Base-by-base conservation (phyloP, 1,140 invertebrate species). In the Drosophila pachea region DNA sequence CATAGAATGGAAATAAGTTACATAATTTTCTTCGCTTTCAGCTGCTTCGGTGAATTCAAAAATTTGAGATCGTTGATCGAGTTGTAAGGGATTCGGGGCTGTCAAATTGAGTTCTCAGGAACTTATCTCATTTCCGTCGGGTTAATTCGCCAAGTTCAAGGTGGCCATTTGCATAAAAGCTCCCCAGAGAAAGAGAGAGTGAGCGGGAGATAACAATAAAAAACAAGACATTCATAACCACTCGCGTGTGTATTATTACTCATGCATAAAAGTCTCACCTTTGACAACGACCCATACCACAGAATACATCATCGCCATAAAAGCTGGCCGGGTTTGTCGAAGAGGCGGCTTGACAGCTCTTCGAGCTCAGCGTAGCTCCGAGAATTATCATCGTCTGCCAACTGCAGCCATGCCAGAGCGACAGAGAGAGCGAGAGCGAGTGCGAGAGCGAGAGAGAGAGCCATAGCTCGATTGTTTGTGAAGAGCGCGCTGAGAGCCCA, bases 191-290 rank as follows among this genome's bases (percentile, higher is more conserved):
- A 14, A 22, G 2, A 67, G 12, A 36, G 40, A 14, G 12, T 1
- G 5, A n/a, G 38, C 40, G 42, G 45, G 14, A 49, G 11, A 16
- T 3, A 67, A 16, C 29, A 9, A 49, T 5, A 33, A 52, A 29
- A 32, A 12, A 22, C 52, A 42, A 49, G 36, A 29, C 62, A 64
- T 55, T 64, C 54, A 43, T 33, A 50, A 35, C 68, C 68, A 65
- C 65, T 58, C 47, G 53, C 48, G 68, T 50, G 62, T 65, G 14
- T 65, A 58, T 70, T 65, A 70, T 83, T 83, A 82, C 66, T 82
- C 78, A 82, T 65, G 68, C 68, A 54, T 16, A 59, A 81, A 60
- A 7, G 49, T 61, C 73, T 77, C 77, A 82, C 78, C 77, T 81
- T 77, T 81, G 77, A 74, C 77, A 74, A 66, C 64, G 59, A 71